Evolutionary conservation across 2,888 invertebrate genomes (phyloP), one percentile per base, ranked within the genome.

Genomic region (Sialis lutaria): DNA sequence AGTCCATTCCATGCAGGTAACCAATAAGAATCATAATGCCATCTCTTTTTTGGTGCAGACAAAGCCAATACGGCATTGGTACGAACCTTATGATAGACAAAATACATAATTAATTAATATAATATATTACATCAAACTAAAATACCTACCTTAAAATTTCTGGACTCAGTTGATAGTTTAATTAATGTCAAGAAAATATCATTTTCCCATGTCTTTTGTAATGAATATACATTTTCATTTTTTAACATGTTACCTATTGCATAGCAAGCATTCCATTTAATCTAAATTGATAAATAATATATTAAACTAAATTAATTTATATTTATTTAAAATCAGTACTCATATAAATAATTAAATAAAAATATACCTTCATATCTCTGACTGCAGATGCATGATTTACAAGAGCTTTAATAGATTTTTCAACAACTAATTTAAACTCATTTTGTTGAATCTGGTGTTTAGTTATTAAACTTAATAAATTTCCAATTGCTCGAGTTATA

Each of bases 241-340:
- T 74, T 81, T 67, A 91, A 74, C 50, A 85, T 73, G 56, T 82
- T 85, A 30, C 88, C 85, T 48, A 90, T 65, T 1, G 90, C 89
- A 61, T 90, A 85, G 61, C 91, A 92, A 1, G 90, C 82, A 64
- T 92, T 92, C 92, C 92, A 92, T 46, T 88, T 74, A 35, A 89
- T 75, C 70, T 71, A 49, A 48, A 58, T 53, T 45, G 45, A 33
- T 32, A 33, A 44, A 33, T 48, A 13, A 22, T 22, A 22, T 22
- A 22, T 22, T 22, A 22, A n/a, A 22, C 22, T 22, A 22, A 2
- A 22, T 42, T 44, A 44, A 12, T 12, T 43, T 42, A 9, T 35
- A 34, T 6, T 10, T 45, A 46, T 6, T 48, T 34, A 22, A 35
- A 32, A 22, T 44, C 33, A 32, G 31, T 43, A 9, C 35, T 31